Evolutionary conservation across 2,113 vertebrate species (phyloP), one percentile per base, ranked within the genome.

Genomic region (Cyphomyrus plagiostoma): DNA sequence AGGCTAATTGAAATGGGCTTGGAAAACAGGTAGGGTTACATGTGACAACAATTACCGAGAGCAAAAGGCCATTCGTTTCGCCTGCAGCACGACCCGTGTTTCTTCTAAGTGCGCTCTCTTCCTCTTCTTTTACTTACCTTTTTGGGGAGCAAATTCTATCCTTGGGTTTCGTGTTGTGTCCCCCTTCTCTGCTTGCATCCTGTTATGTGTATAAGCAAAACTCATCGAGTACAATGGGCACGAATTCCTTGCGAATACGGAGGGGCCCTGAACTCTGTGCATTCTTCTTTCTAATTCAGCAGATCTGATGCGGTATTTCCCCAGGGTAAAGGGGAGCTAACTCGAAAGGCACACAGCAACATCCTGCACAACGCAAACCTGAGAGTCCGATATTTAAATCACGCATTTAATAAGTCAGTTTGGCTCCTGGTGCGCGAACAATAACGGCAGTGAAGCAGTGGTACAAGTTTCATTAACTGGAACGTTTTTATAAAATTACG

Each of bases 11-110:
- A 87, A 90, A 87, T 90, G 84, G 89, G 45, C 85, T 90, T 39
- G 62, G 94, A 89, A 93, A 91, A 95, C 96, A 96, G 96, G 95
- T 96, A 96, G 93, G 95, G 96, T 96, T 96, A 96, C 96, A 96
- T 96, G 95, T 96, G 95, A 95, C 94, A 96, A 94, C 95, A 96
- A 96, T 96, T 96, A 96, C 94, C 88, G 88, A 50, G 74, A 93
- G 93, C 92, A 88, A 93, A 88, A 95, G 95, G 94, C 93, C 94
- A 95, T 92, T 93, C 92, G 88, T 90, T 86, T 95, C 80, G 95
- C 95, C 91, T 1, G 94, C 89, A 89, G 95, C 93, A n/a, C 93
- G 74, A 92, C 90, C 90, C 88, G 85, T 89, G 92, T 80, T 91
- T 89, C 88, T 89, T 89, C 62, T 91, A 80, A 94, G 90, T 53